Evolutionary conservation across 2,888 invertebrate species (phyloP), one percentile per base, ranked within the genome.

Genomic region (Coelogynopora nodosa): DNA sequence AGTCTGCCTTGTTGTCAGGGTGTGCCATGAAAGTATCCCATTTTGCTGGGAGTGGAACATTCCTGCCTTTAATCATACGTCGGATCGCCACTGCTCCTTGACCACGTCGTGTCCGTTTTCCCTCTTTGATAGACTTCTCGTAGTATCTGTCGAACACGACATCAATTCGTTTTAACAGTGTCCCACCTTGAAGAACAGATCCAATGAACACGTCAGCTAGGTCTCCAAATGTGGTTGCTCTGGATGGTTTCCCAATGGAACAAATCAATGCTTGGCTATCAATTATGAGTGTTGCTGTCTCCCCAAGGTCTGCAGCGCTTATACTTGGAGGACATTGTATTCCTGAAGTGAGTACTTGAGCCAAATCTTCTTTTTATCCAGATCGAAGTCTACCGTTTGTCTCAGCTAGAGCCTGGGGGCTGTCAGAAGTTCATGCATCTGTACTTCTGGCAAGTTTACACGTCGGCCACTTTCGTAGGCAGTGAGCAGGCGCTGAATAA

Each of bases 121-220:
- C 74, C 74, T 74, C 23, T 74, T 74, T 74, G 74, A 23, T 74
- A 5, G 23, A 74, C 74, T 74, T 74, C 23, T 74, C 74, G 74
- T 74, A 74, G 74, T 74, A 74, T 74, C 74, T 13, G 74, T 23
- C 27, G 23, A 26, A 74, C 27, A 74, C 74, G 18, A 74, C 74
- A 74, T 74, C 74, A 74, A 74, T 74, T 74, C 74, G 74, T 74
- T 74, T 74, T 74, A 74, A 13, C 27, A 74, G 74, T 74, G 74
- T 74, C 74, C 74, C 74, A 74, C 23, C 74, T 74, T 74, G 74
- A 74, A 74, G 74, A 74, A 74, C 74, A 74, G 74, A 10, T 74
- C 74, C 74, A 74, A 74, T 74, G 23, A 74, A 74, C 74, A 74
- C 27, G 74, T 26, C 27, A 74, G 74, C 74, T 74, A 74, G 74